Base-by-base conservation (phyloP, 2,888 invertebrate genomes). In the Venusia cambrica region DNA sequence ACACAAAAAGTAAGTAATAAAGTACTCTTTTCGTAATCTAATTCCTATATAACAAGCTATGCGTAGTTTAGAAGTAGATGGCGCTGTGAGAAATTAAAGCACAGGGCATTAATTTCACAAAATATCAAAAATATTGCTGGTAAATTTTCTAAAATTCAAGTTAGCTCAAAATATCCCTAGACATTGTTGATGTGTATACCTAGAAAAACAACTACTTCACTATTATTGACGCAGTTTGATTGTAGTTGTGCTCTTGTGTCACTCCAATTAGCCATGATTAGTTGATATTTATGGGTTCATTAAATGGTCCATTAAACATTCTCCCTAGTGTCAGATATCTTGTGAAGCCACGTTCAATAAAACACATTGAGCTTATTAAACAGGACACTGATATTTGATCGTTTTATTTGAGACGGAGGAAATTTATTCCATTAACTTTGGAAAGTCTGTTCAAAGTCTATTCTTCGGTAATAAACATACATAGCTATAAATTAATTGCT, bases 201-300 rank as follows among this genome's bases (percentile, higher is more conserved):
- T n/a, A n/a, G n/a, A n/a, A n/a, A n/a, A n/a, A n/a, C n/a, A 17
- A 18, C 26, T 34, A 12, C 17, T 28, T 15, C 14, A 38, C 51
- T 51, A 46, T 56, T 55, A 63, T 54, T 57, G 50, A 47, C 37
- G 51, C 51, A 48, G 41, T 56, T 40, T 56, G 48, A 53, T 51
- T 55, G 45, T 57, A 35, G n/a, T n/a, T n/a, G n/a, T 57, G 68
- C 68, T 65, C 62, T 60, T 65, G 64, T 71, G 68, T 71, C 67
- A 67, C 57, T 67, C 65, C 74, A 83, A 85, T 85, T 85, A 80
- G 80, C 79, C 74, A 79, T 76, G 80, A 85, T 85, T 79, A 84
- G 76, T 64, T 76, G 67, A 71, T 81, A 84, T 87, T 84, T 84
- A 84, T 85, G 67, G 73, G 63, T 71, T 68, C 61, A 65, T 80